Conservation (phyloP, 2,888 invertebrate genomes). For the Endotricha flammealis region DNA sequence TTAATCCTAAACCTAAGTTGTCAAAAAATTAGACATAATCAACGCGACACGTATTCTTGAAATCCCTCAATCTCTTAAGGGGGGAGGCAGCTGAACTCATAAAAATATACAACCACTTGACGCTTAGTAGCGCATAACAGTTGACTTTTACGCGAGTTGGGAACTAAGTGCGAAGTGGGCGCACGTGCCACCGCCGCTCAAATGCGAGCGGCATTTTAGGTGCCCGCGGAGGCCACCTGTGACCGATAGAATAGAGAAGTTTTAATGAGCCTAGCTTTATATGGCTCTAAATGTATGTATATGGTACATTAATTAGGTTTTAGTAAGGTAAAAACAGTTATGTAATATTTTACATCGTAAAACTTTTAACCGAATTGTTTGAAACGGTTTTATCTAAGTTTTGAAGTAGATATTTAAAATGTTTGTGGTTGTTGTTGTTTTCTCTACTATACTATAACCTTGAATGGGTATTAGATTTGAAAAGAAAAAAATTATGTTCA, state of each 20-base stretch:
- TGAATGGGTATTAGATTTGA: too few relatives aligned
- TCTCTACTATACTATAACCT: too few relatives aligned
- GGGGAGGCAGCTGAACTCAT: conserved; percentile 46
- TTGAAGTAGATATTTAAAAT: too few relatives aligned
- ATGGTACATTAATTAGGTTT: neutral
- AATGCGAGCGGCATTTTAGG: conserved; percentile 61
- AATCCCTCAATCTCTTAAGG: conserved; percentile 43
- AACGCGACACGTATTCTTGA: conserved; percentile 18
- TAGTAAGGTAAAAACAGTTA: neutral
- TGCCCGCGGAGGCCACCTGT: conserved; percentile 52
- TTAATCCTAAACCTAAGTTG: too few relatives aligned
- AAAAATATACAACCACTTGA: conserved; percentile 55
- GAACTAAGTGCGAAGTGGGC: conserved; percentile 61
- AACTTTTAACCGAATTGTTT: too few relatives aligned
- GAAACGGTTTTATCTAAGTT: too few relatives aligned
- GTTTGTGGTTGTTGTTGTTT: too few relatives aligned
- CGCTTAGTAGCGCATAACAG: conserved; percentile 48
- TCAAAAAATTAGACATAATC: too few relatives aligned
- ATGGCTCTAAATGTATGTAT: too few relatives aligned
- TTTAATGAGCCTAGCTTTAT: conserved; percentile 31
- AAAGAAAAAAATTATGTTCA: too few relatives aligned
- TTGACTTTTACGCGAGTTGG: conserved; percentile 58
- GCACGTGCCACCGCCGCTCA: conserved; percentile 51
- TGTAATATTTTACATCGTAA: too few relatives aligned
- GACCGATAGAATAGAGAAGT: conserved; percentile 29